Evolutionary conservation across 2,888 invertebrate species (phyloP).

Genomic region (Hoplodrina blanda): DNA sequence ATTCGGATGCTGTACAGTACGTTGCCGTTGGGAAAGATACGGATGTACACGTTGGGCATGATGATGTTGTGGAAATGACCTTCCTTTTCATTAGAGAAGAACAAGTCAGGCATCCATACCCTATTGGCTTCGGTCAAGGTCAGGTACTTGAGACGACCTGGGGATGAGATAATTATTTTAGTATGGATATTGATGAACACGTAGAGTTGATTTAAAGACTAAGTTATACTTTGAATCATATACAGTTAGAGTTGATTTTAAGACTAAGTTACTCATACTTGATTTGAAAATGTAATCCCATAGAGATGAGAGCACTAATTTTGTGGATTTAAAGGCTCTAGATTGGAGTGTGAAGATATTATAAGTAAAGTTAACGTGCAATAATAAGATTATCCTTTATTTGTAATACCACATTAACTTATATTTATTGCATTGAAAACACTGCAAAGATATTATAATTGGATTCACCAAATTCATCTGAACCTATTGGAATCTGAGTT

Average conservation of each 20-base stretch:
- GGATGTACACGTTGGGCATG: conserved; percentile 99
- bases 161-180: not conserved
- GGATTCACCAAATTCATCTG: not conserved
- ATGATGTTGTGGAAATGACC: conserved; percentile 99
- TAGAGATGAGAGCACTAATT: not conserved
- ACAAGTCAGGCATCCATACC: conserved; percentile 99
- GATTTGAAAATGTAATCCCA: not conserved
- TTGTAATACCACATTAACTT: not conserved
- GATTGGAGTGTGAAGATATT: not conserved
- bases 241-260: not conserved
- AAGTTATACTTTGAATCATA: no score
- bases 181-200: not conserved
- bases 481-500: not conserved
- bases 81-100: conserved; percentile 99
- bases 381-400: conserved; percentile 3
- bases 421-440: conserved; percentile 8
- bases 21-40: conserved; percentile 98
- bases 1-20: conserved; percentile 99
- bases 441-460: not conserved
- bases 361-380: conserved; percentile 3
- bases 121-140: conserved; percentile 98
- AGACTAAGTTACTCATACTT: not conserved
- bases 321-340: conserved; percentile 4
- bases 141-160: conserved; percentile 97
- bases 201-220: not conserved